These are phyloP conservation scores for Eunapius fragilis DNA, from an alignment of 37 sponge, comb jelly and placozoan species.

Conservation along the genomic window DNA sequence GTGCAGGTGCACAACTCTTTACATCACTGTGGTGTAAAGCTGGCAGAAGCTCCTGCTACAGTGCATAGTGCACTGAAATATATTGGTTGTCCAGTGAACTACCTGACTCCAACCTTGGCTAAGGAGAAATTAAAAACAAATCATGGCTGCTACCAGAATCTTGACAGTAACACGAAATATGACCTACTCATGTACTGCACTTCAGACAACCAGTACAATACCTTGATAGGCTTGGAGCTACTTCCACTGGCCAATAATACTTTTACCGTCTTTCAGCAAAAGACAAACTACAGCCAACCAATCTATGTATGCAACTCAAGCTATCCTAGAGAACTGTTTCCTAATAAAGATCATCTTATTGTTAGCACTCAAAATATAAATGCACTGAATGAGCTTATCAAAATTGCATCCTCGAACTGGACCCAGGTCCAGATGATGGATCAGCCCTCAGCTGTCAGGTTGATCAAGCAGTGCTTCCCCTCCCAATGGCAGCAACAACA, in stretches of 20 bases:
- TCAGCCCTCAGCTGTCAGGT: neutral
- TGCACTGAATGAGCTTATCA: neutral
- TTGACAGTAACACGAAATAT: slow-evolving; percentile 11
- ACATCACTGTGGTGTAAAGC: slow-evolving; percentile 11
- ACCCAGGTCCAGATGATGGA: slow-evolving; percentile 25
- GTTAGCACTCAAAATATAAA: slow-evolving; percentile 6
- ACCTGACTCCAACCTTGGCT: slow-evolving; percentile 26
- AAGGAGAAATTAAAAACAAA: neutral
- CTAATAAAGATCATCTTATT: slow-evolving; percentile 23
- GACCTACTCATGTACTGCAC: slow-evolving; percentile 50
- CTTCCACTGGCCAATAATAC: slow-evolving; percentile 52
- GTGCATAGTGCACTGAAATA: slow-evolving; percentile 17
- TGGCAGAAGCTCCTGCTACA: slow-evolving; percentile 7
- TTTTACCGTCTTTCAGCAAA: slow-evolving; percentile 26
- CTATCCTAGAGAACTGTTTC: slow-evolving; percentile 43
- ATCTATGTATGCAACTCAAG: slow-evolving; percentile 27
- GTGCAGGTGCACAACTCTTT: slow-evolving; percentile 2
- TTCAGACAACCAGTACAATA: slow-evolving; percentile 24
- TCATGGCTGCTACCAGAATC: slow-evolving; percentile 2
- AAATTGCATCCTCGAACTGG: slow-evolving; percentile 11
- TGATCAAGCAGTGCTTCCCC: slow-evolving; percentile 16
- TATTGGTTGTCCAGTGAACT: neutral
- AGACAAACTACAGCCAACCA: neutral
- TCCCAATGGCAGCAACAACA: neutral
- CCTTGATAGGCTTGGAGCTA: slow-evolving; percentile 20